Base-by-base conservation (phyloP, 2,797 vertebrate species). In the Acrossocheilus wenchowensis region DNA sequence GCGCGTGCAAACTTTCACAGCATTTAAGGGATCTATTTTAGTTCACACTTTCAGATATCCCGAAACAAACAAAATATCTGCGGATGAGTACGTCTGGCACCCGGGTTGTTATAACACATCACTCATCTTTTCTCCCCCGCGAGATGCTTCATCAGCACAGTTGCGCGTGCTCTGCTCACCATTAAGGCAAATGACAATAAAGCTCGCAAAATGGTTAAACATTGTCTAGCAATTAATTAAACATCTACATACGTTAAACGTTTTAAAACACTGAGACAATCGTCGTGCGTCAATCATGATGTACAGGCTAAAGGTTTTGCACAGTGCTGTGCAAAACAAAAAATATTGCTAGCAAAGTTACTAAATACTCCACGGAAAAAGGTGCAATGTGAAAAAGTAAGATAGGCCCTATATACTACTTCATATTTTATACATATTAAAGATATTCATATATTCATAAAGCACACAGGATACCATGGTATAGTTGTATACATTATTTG, bases 1-100 rank as follows among this genome's bases (percentile, higher is more conserved):
- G 50, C 84, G 75, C 66, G 39, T 78, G 26, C 64, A 26, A 80
- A 85, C 77, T 62, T 57, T 79, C 17, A 78, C 62, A 54, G 64
- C 83, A 69, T 78, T 60, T 62, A 43, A 72, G 48, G 8, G 45
- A 60, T 39, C 23, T 78, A 34, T 85, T 78, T 69, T 41, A 39
- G 48, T 11, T 43, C 34, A 41, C 45, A 2, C n/a, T 54, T 60
- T 43, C 45, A 39, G 43, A 14, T n/a, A 71, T 78, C 52, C 66
- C 50, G 36, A 72, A 80, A 60, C 52, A 45, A 79, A 85, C 50
- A 48, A 72, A 60, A 45, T 21, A 80, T 48, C 4, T 1, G 77
- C 14, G 62, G 45, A 50, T 41, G 60, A 50, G 60, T 34, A 36
- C 45, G 64, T 82, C 26, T 81, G 64, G 21, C 64, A 82, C 39